Percentiles rank a stretch among this genome's conserved stretches.
phyloP scores from a whole-genome alignment of 2,113 vertebrate species.

The Machaerirhynchus nigripectus region DNA sequence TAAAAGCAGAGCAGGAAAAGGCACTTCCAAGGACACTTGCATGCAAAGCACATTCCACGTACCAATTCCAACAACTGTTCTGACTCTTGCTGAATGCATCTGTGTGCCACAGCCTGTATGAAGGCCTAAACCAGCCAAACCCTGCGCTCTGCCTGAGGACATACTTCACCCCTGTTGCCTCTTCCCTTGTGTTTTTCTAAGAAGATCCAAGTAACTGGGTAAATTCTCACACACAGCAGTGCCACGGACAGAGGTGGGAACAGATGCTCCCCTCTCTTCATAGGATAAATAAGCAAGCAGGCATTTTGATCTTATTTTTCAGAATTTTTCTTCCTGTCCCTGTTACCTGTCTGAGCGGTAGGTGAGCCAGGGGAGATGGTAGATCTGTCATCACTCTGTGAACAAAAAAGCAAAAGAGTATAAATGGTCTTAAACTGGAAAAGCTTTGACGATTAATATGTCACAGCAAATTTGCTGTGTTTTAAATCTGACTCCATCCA shows the following conservation, averaged over 20 bases:
- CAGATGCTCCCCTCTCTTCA: background rate
- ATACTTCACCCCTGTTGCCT: background rate
- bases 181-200: background rate
- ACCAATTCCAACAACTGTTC: slow-evolving; percentile 34
- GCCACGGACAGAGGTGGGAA: background rate
- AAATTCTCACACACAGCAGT: background rate
- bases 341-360: slow-evolving; percentile 80
- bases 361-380: slow-evolving; percentile 74
- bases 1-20: slow-evolving; percentile 41
- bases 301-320: background rate
- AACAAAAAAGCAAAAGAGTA: slow-evolving; percentile 33
- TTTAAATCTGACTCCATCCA: background rate
- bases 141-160: background rate
- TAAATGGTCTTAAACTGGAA: slow-evolving; percentile 2
- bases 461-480: background rate
- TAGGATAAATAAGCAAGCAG: background rate
- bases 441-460: background rate
- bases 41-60: slow-evolving; percentile 43
- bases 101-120: background rate
- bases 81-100: background rate
- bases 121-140: background rate
- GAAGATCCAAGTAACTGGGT: background rate
- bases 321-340: background rate
- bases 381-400: slow-evolving; percentile 85
- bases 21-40: background rate